Percentiles rank a stretch among this genome's conserved stretches.
Conservation (phyloP, 2,113 vertebrate species). For the Zosterops hypoxanthus region DNA sequence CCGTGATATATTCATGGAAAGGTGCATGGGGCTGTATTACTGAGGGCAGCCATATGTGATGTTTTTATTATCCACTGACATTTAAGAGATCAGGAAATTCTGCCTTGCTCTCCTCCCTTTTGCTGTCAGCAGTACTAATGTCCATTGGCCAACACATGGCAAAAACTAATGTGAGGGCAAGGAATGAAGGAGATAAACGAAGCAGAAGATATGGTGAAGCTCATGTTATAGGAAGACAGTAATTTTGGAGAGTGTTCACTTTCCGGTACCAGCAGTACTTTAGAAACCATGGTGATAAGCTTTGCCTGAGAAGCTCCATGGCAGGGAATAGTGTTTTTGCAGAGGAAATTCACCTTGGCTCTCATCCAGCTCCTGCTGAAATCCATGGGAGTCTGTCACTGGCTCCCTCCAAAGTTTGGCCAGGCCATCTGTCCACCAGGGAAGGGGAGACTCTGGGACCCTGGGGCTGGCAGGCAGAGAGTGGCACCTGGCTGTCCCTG, state of each 20-base stretch:
- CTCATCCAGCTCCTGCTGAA: background rate
- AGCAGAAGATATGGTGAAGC: background rate
- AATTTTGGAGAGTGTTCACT: slow-evolving; percentile 18
- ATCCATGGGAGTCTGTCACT: rapidly evolving
- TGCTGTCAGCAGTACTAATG: background rate
- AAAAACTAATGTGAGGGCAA: background rate
- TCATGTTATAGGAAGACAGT: background rate
- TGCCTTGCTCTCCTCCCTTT: background rate
- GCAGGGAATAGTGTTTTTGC: background rate
- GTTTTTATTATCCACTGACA: background rate
- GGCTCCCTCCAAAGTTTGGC: background rate
- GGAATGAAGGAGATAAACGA: background rate
- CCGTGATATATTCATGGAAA: background rate
- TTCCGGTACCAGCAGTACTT: background rate
- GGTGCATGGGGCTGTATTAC: background rate
- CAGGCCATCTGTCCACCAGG: background rate
- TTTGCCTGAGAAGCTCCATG: background rate
- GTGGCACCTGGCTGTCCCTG: background rate
- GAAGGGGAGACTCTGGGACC: background rate
- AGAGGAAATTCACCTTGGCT: slow-evolving; percentile 34
- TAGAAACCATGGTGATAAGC: slow-evolving; percentile 59
- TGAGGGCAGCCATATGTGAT: background rate
- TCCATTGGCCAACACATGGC: background rate
- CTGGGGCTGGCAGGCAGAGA: rapidly evolving
- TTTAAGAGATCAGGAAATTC: background rate